Percentiles rank a stretch among this genome's conserved stretches.
phyloP scores from a whole-genome alignment of 2,113 vertebrate species.

The Hylia prasina region DNA sequence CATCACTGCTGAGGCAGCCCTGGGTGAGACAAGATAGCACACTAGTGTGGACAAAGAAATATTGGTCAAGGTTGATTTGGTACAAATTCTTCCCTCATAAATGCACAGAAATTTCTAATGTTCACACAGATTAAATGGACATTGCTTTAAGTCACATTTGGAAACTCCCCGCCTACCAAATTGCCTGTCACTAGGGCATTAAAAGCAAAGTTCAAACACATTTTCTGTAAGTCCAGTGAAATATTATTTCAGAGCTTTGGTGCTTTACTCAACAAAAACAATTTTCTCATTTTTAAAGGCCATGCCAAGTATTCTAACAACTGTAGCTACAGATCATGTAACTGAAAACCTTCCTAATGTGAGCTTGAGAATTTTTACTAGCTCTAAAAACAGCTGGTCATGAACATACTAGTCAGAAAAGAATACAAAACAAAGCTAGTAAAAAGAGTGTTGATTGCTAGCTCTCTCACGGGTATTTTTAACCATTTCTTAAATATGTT shows the following conservation, averaged over 20 bases:
- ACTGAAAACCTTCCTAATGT: constrained; percentile 57
- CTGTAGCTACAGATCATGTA: constrained; percentile 58
- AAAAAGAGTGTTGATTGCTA: constrained; percentile 54
- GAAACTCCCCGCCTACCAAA: background rate
- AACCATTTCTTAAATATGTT: constrained; percentile 26
- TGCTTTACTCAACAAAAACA: constrained; percentile 47
- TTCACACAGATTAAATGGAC: background rate
- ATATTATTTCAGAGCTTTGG: constrained; percentile 43
- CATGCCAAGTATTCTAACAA: constrained; percentile 52
- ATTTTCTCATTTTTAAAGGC: constrained; percentile 58
- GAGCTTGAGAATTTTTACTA: constrained; percentile 65
- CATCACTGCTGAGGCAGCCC: background rate
- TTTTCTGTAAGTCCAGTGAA: constrained; percentile 43
- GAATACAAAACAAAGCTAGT: constrained; percentile 57
- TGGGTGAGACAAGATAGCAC: background rate
- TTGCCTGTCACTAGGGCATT: constrained; percentile 17
- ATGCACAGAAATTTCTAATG: background rate
- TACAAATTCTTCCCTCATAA: background rate
- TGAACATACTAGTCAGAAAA: constrained; percentile 49
- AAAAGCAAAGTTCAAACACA: constrained; percentile 29
- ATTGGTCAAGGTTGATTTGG: background rate
- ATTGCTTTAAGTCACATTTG: background rate
- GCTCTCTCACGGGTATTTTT: constrained; percentile 55
- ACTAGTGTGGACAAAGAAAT: background rate
- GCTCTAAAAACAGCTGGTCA: constrained; percentile 58